Conservation (phyloP, 2,888 invertebrate species). For the Elmis aenea region DNA sequence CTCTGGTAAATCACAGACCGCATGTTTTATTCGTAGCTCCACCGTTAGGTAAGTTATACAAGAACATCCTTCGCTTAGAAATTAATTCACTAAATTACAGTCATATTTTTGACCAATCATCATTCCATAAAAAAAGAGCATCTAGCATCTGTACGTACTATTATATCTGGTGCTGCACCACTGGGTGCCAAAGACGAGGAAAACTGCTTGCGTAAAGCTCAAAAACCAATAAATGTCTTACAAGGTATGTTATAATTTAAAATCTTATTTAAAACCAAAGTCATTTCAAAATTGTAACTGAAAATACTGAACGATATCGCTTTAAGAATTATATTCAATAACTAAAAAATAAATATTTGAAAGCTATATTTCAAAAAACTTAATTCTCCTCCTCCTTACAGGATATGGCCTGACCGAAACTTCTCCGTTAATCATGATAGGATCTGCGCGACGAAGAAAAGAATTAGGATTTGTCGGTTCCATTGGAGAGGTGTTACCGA, state of each 20-base stretch:
- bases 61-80: conserved; percentile 2
- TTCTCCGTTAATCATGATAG: conserved; percentile 43
- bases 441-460: conserved; percentile 11
- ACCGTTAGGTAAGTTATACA: conserved; percentile 52
- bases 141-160: conserved; percentile 42
- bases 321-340: too few relatives aligned
- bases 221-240: conserved; percentile 24
- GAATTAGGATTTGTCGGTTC: conserved; percentile 26
- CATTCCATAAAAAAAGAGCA: conserved; percentile 47
- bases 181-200: conserved; percentile 35
- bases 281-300: too few relatives aligned
- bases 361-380: too few relatives aligned
- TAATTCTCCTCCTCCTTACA: too few relatives aligned
- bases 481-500: conserved; percentile 57
- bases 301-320: too few relatives aligned
- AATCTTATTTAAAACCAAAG: too few relatives aligned
- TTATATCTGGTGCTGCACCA: conserved; percentile 55
- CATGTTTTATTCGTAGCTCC: conserved; percentile 49
- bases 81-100: conserved; percentile 48
- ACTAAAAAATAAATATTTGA: too few relatives aligned
- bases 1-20: conserved; percentile 25
- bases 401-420: conserved; percentile 73
- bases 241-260: too few relatives aligned
- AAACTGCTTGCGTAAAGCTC: conserved; percentile 30
- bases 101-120: conserved; percentile 63